phyloP scores from a whole-genome alignment of 2,113 vertebrate genomes.

The Gadus macrocephalus region DNA sequence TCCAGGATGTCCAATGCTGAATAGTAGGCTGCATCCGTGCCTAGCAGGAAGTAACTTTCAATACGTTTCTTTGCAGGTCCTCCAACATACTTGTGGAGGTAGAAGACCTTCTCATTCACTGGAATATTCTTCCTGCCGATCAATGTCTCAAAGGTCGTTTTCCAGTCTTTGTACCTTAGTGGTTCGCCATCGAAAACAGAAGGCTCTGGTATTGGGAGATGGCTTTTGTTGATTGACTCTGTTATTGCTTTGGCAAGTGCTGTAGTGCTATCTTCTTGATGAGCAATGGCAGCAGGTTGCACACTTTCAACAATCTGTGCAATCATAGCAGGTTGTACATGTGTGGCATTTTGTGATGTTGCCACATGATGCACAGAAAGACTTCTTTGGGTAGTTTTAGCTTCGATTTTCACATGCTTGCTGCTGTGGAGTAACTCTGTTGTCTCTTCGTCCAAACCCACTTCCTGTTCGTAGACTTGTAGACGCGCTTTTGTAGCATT shows the following conservation, averaged over 20 bases:
- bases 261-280: constrained; percentile 2
- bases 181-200: constrained; percentile 20
- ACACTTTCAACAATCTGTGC: no score
- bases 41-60: constrained; percentile 21
- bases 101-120: constrained; percentile 27
- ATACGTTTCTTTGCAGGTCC: constrained; percentile 22
- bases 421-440: constrained; percentile 14
- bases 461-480: constrained; percentile 31
- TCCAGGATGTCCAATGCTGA: constrained; percentile 23
- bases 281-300: no score
- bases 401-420: neutral
- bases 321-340: constrained; percentile 1
- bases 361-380: no score
- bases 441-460: constrained; percentile 28
- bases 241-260: constrained; percentile 17
- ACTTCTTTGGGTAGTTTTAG: no score
- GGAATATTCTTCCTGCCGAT: constrained; percentile 26
- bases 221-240: constrained; percentile 22
- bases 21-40: constrained; percentile 16
- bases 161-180: constrained; percentile 25
- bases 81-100: constrained; percentile 28
- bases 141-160: constrained; percentile 22
- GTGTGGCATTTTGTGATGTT: neutral
- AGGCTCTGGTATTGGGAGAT: constrained; percentile 26
- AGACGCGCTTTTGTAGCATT: constrained; percentile 22